Base-by-base conservation (phyloP, 2,797 vertebrate genomes). In the Perodicticus potto region DNA sequence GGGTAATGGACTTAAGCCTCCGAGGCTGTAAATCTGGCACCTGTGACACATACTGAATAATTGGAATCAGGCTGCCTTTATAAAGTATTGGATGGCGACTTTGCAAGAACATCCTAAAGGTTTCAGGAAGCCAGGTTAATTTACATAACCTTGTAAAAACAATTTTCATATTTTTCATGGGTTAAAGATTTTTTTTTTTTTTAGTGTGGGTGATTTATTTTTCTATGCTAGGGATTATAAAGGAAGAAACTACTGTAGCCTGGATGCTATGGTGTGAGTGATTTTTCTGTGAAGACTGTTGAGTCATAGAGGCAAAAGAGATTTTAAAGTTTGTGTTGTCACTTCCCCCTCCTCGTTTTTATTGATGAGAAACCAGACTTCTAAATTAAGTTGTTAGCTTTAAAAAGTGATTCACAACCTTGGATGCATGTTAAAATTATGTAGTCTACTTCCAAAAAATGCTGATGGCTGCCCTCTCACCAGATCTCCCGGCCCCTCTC, bases 1-100 rank as follows among this genome's bases (percentile, higher is more conserved):
- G 23, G 69, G 37, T 81, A 93, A 94, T 78, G 86, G 80, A 82
- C 53, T 92, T 65, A 49, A 12, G 49, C 49, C 49, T 89, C 87
- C 3, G 13, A 49, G 72, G 43, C 57, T 80, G 3, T 91, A 91
- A 96, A 81, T 94, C 34, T 22, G 25, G 83, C 16, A 82, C 20
- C 55, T 92, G 25, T 92, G 94, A 87, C 77, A 93, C 17, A 45
- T 5, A 78, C 55, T 43, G 70, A 91, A 72, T 87, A 95, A 65
- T 13, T 63, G n/a, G 43, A 96, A 88, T 40, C 43, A 90, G 63
- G 2, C 45, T 57, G 43, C 67, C n/a, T 91, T 92, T 67, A 74
- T 27, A 70, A 91, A 78, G n/a, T 5, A 37, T 77, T 94, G 53
- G 16, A 91, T 70, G n/a, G 55, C n/a, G 94, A 53, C 20, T 14